These are phyloP conservation scores for Batillaria attramentaria DNA, from an alignment of 1,140 invertebrate species.

Conservation along the genomic window DNA sequence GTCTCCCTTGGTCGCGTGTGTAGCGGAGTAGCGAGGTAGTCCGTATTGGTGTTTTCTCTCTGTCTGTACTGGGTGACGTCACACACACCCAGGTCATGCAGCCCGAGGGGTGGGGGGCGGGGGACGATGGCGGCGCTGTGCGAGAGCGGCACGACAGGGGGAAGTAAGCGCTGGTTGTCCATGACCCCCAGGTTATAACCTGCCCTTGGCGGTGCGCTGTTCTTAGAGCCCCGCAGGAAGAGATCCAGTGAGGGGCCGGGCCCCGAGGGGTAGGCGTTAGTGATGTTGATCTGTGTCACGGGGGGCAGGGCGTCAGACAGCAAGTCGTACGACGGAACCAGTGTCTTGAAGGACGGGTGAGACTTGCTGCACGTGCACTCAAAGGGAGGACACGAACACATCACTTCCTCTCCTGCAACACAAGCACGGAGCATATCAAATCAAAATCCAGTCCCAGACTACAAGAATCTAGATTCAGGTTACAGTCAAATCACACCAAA, in stretches of 20 bases:
- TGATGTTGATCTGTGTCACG: constrained; percentile 51
- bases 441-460: too few species aligned
- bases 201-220: not conserved
- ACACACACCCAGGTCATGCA: not conserved
- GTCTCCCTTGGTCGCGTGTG: not conserved
- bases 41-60: not conserved
- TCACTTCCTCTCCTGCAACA: constrained; percentile 60
- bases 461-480: constrained; percentile 17
- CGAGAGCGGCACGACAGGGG: not conserved
- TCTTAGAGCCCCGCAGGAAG: not conserved
- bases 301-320: constrained; percentile 26
- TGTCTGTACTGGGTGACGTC: constrained; percentile 7
- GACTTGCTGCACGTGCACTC: constrained; percentile 67
- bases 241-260: constrained; percentile 10
- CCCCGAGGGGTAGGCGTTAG: constrained; percentile 37
- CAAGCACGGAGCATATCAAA: too few species aligned
- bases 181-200: not conserved
- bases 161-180: not conserved
- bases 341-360: constrained; percentile 26
- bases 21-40: not conserved
- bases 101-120: not conserved
- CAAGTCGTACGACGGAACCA: constrained; percentile 9
- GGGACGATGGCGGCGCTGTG: not conserved
- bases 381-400: constrained; percentile 72
- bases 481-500: not conserved